Percentiles rank a stretch among this genome's conserved stretches.
phyloP scores from a whole-genome alignment of 1,140 invertebrate genomes.

The Pantala flavescens region DNA sequence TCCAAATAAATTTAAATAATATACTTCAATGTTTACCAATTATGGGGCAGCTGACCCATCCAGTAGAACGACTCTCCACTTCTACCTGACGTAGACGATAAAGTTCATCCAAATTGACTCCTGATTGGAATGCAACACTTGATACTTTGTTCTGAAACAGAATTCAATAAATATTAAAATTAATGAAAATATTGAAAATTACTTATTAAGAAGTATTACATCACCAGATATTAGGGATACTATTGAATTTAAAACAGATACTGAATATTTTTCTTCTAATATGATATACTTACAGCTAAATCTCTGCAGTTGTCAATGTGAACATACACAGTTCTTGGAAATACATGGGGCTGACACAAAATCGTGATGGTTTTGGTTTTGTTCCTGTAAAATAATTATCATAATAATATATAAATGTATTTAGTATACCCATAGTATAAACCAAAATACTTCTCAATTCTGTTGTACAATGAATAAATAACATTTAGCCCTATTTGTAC shows the following conservation, averaged over 20 bases:
- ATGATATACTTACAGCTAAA: constrained; percentile 53
- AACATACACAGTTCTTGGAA: constrained; percentile 61
- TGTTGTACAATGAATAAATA: too few species aligned
- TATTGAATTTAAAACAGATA: not conserved
- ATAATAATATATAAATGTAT: not conserved
- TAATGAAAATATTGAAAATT: not conserved
- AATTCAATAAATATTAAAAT: constrained; percentile 18
- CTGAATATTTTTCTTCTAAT: too few species aligned
- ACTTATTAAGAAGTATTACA: constrained; percentile 16
- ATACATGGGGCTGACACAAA: constrained; percentile 43
- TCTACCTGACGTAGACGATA: constrained; percentile 68
- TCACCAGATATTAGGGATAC: too few species aligned
- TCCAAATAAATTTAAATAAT: too few species aligned
- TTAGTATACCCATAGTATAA: too few species aligned
- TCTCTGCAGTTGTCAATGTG: constrained; percentile 91
- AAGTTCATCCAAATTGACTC: constrained; percentile 67
- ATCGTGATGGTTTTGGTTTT: constrained; percentile 69
- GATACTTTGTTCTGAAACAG: constrained; percentile 77
- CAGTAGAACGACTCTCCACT: constrained; percentile 65
- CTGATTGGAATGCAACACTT: constrained; percentile 68
- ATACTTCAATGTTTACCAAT: constrained; percentile 49
- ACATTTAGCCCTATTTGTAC: too few species aligned
- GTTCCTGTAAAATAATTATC: constrained; percentile 41
- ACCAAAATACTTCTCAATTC: too few species aligned
- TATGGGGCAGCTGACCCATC: constrained; percentile 79